phyloP scores from a whole-genome alignment of 2,888 invertebrate species.

The Eilema sororculum region DNA sequence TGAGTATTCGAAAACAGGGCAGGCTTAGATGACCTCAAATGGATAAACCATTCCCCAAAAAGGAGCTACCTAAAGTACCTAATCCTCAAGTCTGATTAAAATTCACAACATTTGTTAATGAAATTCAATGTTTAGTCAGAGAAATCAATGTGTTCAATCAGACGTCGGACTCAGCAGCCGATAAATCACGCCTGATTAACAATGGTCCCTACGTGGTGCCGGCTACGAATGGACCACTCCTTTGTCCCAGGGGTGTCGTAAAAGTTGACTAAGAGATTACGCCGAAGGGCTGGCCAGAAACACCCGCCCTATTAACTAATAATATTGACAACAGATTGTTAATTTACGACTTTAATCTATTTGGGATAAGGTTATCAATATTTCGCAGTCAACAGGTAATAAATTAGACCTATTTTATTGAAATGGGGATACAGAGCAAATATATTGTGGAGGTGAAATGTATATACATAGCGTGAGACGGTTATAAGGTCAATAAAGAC shows the following conservation, averaged over 20 bases:
- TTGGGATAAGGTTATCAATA: slow-evolving; percentile 3
- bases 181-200: slow-evolving; percentile 46
- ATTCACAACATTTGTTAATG: slow-evolving; percentile 5
- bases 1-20: background rate
- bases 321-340: slow-evolving; percentile 19
- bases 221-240: slow-evolving; percentile 33
- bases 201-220: slow-evolving; percentile 32
- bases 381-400: slow-evolving; percentile 19
- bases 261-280: slow-evolving; percentile 36
- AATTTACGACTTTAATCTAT: slow-evolving; percentile 20
- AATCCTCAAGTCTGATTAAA: no score
- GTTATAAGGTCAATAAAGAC: background rate
- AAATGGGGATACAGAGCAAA: background rate
- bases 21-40: no score
- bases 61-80: background rate
- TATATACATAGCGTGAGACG: background rate
- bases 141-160: slow-evolving; percentile 24
- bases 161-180: slow-evolving; percentile 30
- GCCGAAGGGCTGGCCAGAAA: slow-evolving; percentile 18
- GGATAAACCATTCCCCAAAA: background rate
- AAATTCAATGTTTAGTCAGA: slow-evolving; percentile 5
- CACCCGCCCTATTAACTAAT: slow-evolving; percentile 28
- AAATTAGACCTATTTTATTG: slow-evolving; percentile 15
- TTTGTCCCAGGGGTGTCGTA: slow-evolving; percentile 42
- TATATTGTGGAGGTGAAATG: background rate